phyloP scores from a whole-genome alignment of 2,888 invertebrate genomes.

The Cryptus viduatorius region DNA sequence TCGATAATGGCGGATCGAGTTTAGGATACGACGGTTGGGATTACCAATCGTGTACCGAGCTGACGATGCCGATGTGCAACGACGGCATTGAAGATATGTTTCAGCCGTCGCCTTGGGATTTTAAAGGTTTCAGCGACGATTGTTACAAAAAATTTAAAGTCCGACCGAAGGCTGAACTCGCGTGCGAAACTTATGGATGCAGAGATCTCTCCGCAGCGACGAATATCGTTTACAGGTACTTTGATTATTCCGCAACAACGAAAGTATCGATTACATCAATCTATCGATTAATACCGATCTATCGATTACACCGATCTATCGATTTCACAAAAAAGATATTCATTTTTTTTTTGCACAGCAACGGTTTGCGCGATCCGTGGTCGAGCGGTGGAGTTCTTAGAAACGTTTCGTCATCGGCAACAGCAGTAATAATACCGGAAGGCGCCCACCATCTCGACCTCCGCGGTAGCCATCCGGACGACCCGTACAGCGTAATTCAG shows the following conservation, averaged over 20 bases:
- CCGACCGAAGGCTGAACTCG: conserved; percentile 89
- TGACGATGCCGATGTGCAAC: conserved; percentile 97
- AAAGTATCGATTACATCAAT: too few relatives aligned
- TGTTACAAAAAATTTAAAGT: conserved; percentile 91
- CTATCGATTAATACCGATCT: too few relatives aligned
- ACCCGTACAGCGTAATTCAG: conserved; percentile 88
- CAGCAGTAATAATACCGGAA: conserved; percentile 91
- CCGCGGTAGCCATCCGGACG: conserved; percentile 88
- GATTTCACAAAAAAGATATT: neutral
- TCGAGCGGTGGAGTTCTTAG: conserved; percentile 92
- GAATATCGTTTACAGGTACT: conserved; percentile 89
- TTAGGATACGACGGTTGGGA: conserved; percentile 92
- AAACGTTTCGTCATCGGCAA: conserved; percentile 88
- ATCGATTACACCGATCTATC: too few relatives aligned
- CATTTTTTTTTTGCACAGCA: conserved; percentile 86
- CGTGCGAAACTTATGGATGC: conserved; percentile 93
- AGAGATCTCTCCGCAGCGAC: conserved; percentile 88
- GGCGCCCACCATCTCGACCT: conserved; percentile 95
- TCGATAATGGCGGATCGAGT: conserved; percentile 86
- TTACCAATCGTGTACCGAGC: conserved; percentile 96
- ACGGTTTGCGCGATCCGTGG: conserved; percentile 95
- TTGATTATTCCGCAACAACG: neutral
- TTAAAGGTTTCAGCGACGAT: conserved; percentile 87
- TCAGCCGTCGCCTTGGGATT: conserved; percentile 91
- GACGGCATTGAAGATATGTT: conserved; percentile 94